Evolutionary conservation across 2,888 invertebrate genomes (phyloP), one percentile per base, ranked within the genome.

Genomic region (Thymelicus sylvestris): DNA sequence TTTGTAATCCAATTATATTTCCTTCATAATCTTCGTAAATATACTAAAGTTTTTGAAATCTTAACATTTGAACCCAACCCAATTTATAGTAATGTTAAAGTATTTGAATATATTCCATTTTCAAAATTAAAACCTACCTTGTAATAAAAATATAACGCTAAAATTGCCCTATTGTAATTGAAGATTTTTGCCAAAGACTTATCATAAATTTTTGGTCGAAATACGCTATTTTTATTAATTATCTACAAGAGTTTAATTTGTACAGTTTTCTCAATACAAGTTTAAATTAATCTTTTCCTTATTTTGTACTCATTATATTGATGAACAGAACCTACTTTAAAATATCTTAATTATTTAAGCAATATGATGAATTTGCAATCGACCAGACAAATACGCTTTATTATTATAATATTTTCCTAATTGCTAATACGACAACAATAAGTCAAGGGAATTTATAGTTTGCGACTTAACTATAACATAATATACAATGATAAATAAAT

Each of bases 401-500:
- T 71, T 48, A 64, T 48, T 64, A 31, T 50, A 61, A 71, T 66
- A 71, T 55, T 71, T 71, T 71, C 61, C 66, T 71, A 71, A 61
- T 60, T 52, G 44, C 44, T 57, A 44, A 55, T n/a, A 39, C 66
- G 81, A 78, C 79, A 83, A 86, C 83, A 89, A 88, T 86, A 88
- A 90, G 82, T 84, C 86, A 82, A 88, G 78, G 91, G 90, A 92
- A 91, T 92, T 91, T 88, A 91, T 90, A 87, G 83, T 86, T 89
- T 88, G 86, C 88, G 77, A 83, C 81, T 77, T 65, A 70, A 71
- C 73, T 13, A 57, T 57, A 57, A 57, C n/a, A 38, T 57, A 31
- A 31, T 31, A 38, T 57, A 57, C 57, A 80, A 82, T 81, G 81
- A 74, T 75, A 83, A 80, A 81, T 88, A 87, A 86, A 86, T 87